Evolutionary conservation across 2,797 vertebrate genomes (phyloP).

Genomic region (Sebastes umbrosus): DNA sequence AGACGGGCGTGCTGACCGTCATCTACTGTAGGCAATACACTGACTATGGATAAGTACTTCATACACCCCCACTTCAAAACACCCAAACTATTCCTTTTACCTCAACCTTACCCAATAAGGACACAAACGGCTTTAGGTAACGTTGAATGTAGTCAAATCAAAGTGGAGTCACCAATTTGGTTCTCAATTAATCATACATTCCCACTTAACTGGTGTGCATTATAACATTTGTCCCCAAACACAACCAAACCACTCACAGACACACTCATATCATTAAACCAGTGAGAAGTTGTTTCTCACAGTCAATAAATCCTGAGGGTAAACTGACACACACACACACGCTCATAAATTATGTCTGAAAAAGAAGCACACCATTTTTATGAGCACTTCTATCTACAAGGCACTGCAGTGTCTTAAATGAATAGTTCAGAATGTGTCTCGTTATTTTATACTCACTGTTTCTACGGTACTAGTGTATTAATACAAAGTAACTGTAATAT

Average conservation of each 20-base stretch:
- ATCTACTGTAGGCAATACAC: not conserved
- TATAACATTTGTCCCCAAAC: constrained; percentile 13
- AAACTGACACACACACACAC: constrained; percentile 25
- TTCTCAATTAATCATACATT: constrained; percentile 39
- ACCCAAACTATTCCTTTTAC: not conserved
- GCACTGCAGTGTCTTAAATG: constrained; percentile 25
- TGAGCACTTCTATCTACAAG: constrained; percentile 44
- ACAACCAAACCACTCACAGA: not conserved
- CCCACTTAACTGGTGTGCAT: constrained; percentile 8
- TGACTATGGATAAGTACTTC: not conserved
- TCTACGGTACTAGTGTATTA: not conserved
- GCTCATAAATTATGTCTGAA: constrained; percentile 56
- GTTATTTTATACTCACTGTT: not conserved
- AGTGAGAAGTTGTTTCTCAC: constrained; percentile 48
- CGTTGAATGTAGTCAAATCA: constrained; percentile 9
- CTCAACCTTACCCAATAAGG: not conserved
- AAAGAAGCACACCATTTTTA: constrained; percentile 31
- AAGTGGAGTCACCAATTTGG: constrained; percentile 14
- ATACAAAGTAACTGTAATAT: constrained; percentile 7
- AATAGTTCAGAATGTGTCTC: constrained; percentile 1
- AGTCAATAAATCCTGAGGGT: constrained; percentile 64
- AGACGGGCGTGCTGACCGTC: not conserved
- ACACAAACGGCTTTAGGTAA: not conserved
- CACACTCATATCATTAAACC: constrained; percentile 57
- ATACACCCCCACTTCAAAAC: not conserved